These are phyloP conservation scores for Latrodectus hesperus DNA, from an alignment of 2,888 invertebrate species.

Conservation along the genomic window DNA sequence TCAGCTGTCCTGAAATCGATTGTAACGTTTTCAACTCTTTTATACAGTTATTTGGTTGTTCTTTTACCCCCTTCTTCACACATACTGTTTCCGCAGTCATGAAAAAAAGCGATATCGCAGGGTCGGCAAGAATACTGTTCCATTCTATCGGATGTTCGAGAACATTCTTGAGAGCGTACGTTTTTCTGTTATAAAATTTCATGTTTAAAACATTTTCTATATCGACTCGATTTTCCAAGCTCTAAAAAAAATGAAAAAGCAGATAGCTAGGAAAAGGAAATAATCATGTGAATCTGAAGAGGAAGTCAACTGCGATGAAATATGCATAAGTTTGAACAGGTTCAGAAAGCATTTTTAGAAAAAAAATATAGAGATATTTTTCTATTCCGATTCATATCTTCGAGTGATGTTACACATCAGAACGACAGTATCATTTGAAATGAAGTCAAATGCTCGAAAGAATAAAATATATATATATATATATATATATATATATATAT, in stretches of 20 bases:
- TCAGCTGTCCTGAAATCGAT: no score
- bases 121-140: neutral
- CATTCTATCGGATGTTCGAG: constrained; percentile 27
- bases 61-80: no score
- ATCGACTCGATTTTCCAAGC: constrained; percentile 5
- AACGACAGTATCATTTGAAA: no score
- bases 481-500: no score
- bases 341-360: neutral
- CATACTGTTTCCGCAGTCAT: no score
- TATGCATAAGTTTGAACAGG: constrained; percentile 45
- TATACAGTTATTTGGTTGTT: no score
- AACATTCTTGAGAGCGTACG: constrained; percentile 25
- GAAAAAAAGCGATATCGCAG: no score
- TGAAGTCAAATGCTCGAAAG: no score
- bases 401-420: neutral
- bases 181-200: constrained; percentile 55
- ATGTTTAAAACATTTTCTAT: constrained; percentile 54
- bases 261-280: constrained; percentile 28
- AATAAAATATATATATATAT: no score
- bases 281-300: constrained; percentile 29
- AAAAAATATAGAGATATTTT: neutral
- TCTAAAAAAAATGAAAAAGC: constrained; percentile 7
- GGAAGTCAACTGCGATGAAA: constrained; percentile 43
- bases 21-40: no score
- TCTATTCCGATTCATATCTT: constrained; percentile 1